phyloP scores from a whole-genome alignment of 1,140 invertebrate genomes.

The Archegozetes longisetosus region DNA sequence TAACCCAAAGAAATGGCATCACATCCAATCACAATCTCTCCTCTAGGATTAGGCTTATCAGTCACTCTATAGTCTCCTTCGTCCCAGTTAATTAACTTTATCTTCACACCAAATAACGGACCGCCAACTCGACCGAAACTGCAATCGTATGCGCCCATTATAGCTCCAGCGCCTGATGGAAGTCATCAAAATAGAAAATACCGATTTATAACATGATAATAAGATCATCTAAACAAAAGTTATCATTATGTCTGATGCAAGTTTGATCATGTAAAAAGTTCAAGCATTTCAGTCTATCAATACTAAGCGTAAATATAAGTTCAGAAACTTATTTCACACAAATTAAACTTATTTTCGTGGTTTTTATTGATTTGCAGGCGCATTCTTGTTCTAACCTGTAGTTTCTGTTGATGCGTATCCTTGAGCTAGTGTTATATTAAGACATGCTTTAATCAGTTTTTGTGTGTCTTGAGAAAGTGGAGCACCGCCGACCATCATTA shows the following conservation, averaged over 20 bases:
- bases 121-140: conserved; percentile 52
- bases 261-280: no score
- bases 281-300: no score
- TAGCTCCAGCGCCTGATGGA: conserved; percentile 51
- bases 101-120: conserved; percentile 67
- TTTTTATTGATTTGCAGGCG: no score
- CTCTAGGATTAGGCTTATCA: conserved; percentile 76
- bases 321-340: no score
- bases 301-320: no score
- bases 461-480: conserved; percentile 87
- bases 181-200: no score
- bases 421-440: conserved; percentile 75
- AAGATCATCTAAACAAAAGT: no score
- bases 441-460: conserved; percentile 77
- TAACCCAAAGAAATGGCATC: conserved; percentile 82
- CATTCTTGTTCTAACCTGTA: no score
- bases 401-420: conserved; percentile 96
- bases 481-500: conserved; percentile 88
- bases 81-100: conserved; percentile 32
- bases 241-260: no score
- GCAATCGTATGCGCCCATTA: conserved; percentile 50
- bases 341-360: no score
- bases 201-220: no score
- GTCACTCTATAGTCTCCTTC: conserved; percentile 52
- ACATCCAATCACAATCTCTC: conserved; percentile 82